Base-by-base conservation (phyloP, 1,140 invertebrate species). In the Dufourea novaeangliae region DNA sequence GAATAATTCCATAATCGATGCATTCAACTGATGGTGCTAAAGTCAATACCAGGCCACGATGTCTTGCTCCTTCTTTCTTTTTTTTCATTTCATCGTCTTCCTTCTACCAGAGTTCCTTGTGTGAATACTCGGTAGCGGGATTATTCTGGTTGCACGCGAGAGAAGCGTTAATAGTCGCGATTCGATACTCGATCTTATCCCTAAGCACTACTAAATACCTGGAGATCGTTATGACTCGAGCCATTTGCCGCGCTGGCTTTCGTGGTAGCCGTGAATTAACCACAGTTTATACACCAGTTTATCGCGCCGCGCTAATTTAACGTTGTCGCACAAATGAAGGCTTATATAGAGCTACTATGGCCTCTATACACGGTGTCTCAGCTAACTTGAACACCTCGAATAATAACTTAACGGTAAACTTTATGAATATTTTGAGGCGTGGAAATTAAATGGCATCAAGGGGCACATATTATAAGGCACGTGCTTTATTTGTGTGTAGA, bases 1-100 rank as follows among this genome's bases (percentile, higher is more conserved):
- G 14, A 66, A 67, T 27, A 57, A 57, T 32, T 17, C 63, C 52
- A 82, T 82, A 78, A 82, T 82, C 50, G 78, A 82, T 82, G 71
- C 71, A 22, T 25, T 44, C 52, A 7, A 41, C 34, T 59, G 59
- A n/a, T 8, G 59, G 27, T 37, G 54, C 50, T 76, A 71, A 70
- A 80, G 61, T 80, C 71, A 67, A 76, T 70, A 80, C 44, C 63
- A 39, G 29, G 25, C 50, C 46, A n/a, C 20, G 20, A n/a, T 50
- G n/a, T n/a, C 46, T 50, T n/a, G 14, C 20, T 4, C 41, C 1
- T n/a, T 8, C 20, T n/a, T 8, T 5, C 8, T 50, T 20, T 46
- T 20, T 17, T 20, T 2, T 2, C 4, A 5, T 20, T 6, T 20
- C 44, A 14, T 20, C 11, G 11, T 44, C 41, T 7, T 0, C 14